Percentiles rank a stretch among this genome's conserved stretches.
These are phyloP conservation scores for Alentia gelatinosa DNA, from an alignment of 2,888 invertebrate genomes.

Conservation along the genomic window DNA sequence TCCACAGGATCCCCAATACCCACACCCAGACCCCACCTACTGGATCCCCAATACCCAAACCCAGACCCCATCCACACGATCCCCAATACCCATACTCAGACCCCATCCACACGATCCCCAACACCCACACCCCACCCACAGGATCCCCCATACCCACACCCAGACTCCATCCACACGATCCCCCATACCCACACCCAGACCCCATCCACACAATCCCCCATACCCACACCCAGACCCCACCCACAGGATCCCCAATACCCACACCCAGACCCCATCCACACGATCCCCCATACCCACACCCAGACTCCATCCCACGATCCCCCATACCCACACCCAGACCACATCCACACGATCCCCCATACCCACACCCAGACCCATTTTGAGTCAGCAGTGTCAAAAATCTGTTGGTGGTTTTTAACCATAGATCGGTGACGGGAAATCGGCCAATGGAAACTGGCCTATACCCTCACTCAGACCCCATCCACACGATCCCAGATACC, in stretches of 20 bases:
- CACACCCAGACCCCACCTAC: background rate
- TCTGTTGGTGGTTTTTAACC: too few species aligned
- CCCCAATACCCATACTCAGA: background rate
- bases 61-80: too few species aligned
- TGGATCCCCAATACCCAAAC: too few species aligned
- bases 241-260: background rate
- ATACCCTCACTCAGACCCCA: too few species aligned
- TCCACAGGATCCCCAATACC: background rate
- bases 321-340: background rate
- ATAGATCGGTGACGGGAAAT: too few species aligned
- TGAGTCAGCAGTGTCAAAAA: too few species aligned
- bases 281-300: background rate
- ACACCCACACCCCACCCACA: background rate
- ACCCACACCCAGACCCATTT: too few species aligned
- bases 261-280: background rate
- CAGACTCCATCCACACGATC: too few species aligned
- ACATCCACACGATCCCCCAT: too few species aligned
- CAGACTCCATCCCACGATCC: background rate
- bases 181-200: background rate
- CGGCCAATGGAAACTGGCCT: too few species aligned
- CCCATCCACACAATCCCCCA: too few species aligned
- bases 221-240: background rate
- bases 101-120: background rate
- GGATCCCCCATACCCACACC: background rate
- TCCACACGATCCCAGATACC: too few species aligned